Evolutionary conservation across 2,888 invertebrate genomes (phyloP).

Genomic region (Hirtodrosophila confusa): DNA sequence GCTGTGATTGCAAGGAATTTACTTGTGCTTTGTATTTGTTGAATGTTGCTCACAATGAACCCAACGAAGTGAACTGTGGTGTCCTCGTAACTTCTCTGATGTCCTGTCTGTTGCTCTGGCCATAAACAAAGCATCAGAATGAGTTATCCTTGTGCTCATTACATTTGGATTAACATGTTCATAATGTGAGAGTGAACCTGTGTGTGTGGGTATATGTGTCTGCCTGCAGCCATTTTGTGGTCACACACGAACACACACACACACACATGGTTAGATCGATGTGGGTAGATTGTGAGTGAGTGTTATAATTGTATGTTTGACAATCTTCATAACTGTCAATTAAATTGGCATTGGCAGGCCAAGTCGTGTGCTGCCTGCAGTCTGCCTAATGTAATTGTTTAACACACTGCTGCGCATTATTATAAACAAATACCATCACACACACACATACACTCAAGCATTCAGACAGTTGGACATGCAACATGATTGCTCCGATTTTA

Average conservation of each 20-base stretch:
- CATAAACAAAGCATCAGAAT: slow-evolving; percentile 50
- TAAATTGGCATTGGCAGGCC: slow-evolving; percentile 64
- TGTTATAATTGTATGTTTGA: slow-evolving; percentile 77
- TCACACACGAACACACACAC: slow-evolving; percentile 14
- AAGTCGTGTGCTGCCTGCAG: slow-evolving; percentile 29
- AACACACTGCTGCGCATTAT: slow-evolving; percentile 70
- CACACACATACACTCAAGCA: slow-evolving; percentile 13
- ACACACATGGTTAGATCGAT: slow-evolving; percentile 44
- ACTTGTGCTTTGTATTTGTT: no score
- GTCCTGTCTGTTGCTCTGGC: slow-evolving; percentile 5
- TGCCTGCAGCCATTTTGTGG: slow-evolving; percentile 29
- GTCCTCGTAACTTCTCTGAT: background rate
- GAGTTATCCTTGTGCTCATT: slow-evolving; percentile 72
- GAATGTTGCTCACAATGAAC: no score
- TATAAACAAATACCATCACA: slow-evolving; percentile 63
- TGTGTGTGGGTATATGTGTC: slow-evolving; percentile 7
- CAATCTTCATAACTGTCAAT: slow-evolving; percentile 80
- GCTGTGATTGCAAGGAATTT: no score
- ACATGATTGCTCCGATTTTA: slow-evolving; percentile 64
- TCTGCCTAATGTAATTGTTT: slow-evolving; percentile 70
- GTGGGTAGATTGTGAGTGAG: slow-evolving; percentile 56
- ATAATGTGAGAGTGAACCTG: slow-evolving; percentile 50
- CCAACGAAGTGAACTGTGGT: slow-evolving; percentile 1
- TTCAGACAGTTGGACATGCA: slow-evolving; percentile 42
- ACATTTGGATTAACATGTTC: slow-evolving; percentile 75